Conservation (phyloP, 2,888 invertebrate species). For the Chironomus tentans region DNA sequence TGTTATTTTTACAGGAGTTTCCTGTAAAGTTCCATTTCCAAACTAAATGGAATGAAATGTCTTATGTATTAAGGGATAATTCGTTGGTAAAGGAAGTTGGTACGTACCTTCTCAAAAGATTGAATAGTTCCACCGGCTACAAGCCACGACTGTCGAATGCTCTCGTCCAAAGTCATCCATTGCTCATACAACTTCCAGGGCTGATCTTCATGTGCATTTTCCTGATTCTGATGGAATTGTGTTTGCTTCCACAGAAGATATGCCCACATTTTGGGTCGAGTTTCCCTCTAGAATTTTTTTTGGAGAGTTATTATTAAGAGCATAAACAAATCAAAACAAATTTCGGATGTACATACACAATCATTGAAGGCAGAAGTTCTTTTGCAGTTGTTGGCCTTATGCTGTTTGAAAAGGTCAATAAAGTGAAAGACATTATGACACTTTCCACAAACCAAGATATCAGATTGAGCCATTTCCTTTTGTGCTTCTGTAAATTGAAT, state of each 20-base stretch:
- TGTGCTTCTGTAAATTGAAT: conserved; percentile 51
- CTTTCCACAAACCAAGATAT: conserved; percentile 74
- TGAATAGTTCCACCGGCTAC: conserved; percentile 69
- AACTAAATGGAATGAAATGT: conserved; percentile 31
- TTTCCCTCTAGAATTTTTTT: conserved; percentile 50
- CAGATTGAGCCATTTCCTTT: conserved; percentile 63
- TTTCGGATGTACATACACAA: conserved; percentile 48
- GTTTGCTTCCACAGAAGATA: conserved; percentile 71
- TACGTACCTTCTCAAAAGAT: conserved; percentile 53
- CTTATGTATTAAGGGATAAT: neutral
- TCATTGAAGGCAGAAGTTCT: conserved; percentile 56
- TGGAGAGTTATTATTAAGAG: neutral
- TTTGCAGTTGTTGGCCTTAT: conserved; percentile 54
- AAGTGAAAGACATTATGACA: conserved; percentile 74
- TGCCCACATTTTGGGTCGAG: conserved; percentile 77
- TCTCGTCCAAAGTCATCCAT: conserved; percentile 71
- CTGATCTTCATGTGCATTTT: conserved; percentile 43
- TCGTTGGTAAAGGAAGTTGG: conserved; percentile 34
- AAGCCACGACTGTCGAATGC: conserved; percentile 67
- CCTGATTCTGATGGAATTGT: conserved; percentile 39
- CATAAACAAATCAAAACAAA: neutral
- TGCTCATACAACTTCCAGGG: conserved; percentile 76
- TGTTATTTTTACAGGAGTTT: conserved; percentile 41
- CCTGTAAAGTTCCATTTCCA: conserved; percentile 40
- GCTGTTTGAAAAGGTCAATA: conserved; percentile 67